These are phyloP conservation scores for Schlechtendalia chinensis DNA, from an alignment of 1,140 invertebrate genomes.

Conservation along the genomic window DNA sequence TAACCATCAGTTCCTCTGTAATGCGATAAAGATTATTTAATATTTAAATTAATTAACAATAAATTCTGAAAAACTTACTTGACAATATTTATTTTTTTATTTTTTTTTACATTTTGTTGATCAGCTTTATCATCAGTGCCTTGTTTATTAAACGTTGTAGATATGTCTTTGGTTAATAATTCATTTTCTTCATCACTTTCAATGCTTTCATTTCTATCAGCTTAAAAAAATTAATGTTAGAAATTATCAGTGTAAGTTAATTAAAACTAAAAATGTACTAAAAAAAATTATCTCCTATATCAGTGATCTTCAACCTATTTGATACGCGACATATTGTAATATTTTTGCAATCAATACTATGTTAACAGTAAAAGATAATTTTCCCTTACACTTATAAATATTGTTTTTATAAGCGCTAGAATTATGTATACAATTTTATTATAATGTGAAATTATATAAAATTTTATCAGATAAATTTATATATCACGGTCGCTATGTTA, in stretches of 20 bases:
- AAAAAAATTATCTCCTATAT: too few species aligned
- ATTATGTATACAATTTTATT: too few species aligned
- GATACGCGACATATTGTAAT: too few species aligned
- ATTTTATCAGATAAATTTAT: too few species aligned
- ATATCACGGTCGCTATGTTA: too few species aligned
- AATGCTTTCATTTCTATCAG: slow-evolving; percentile 25
- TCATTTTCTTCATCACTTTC: slow-evolving; percentile 38
- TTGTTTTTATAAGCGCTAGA: too few species aligned
- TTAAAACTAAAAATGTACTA: too few species aligned
- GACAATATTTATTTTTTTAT: slow-evolving; percentile 36
- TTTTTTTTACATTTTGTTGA: slow-evolving; percentile 23
- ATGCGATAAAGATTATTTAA: neutral
- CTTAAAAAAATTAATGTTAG: neutral
- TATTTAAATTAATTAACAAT: neutral
- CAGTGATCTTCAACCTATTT: too few species aligned
- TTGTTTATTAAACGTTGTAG: neutral
- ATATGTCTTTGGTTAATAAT: slow-evolving; percentile 17
- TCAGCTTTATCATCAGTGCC: slow-evolving; percentile 9
- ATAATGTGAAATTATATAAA: too few species aligned
- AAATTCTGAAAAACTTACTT: slow-evolving; percentile 17
- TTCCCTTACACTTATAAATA: too few species aligned
- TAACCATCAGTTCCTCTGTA: slow-evolving; percentile 43
- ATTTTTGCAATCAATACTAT: too few species aligned
- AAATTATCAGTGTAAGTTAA: neutral
- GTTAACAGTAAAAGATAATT: too few species aligned